These are phyloP conservation scores for Lamprotornis superbus DNA, from an alignment of 2,113 vertebrate genomes.

Conservation along the genomic window DNA sequence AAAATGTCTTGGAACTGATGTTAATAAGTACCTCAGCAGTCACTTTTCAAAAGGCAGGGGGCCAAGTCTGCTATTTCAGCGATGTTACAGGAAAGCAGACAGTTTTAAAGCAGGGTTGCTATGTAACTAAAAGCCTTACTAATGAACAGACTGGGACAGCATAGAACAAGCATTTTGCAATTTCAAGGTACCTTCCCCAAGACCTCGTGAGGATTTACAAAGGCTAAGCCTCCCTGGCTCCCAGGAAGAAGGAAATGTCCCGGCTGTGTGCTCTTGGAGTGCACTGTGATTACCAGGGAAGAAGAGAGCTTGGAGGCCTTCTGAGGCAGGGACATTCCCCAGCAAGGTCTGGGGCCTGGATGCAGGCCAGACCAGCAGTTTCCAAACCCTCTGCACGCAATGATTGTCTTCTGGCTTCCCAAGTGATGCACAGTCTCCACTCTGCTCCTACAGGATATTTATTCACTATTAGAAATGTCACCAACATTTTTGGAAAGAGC, in stretches of 20 bases:
- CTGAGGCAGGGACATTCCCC: background rate
- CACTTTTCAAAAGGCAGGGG: background rate
- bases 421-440: background rate
- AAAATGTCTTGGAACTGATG: conserved; percentile 1
- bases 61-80: background rate
- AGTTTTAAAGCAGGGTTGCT: background rate
- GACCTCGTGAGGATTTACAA: background rate
- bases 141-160: background rate
- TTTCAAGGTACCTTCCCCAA: background rate
- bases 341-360: background rate
- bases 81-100: background rate
- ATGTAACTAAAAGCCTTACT: background rate
- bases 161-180: background rate
- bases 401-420: background rate
- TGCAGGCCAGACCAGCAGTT: background rate
- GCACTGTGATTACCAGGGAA: background rate
- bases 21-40: conserved; percentile 26
- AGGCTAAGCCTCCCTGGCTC: background rate
- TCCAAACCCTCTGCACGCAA: background rate
- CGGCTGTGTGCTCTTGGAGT: background rate
- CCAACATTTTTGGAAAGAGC: background rate
- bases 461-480: background rate
- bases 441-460: background rate
- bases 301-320: background rate
- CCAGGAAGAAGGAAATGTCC: background rate